Conservation (phyloP, 30 jellyfish, hydroid and myxozoan species). For the Cassiopea xamachana region DNA sequence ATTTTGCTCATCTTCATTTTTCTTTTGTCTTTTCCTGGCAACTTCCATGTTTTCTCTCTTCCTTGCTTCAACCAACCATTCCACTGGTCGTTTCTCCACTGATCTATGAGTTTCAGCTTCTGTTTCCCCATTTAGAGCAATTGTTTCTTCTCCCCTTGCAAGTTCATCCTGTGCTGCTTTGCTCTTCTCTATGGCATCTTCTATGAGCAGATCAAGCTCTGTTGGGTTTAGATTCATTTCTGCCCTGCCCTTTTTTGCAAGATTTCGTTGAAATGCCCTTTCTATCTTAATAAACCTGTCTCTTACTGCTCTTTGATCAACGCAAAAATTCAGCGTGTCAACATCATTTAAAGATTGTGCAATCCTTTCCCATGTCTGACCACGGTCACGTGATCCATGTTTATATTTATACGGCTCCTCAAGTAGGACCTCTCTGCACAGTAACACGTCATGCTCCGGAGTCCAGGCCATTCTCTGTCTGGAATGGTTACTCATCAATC, state of each 20-base stretch:
- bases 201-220: not conserved
- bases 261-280: not conserved
- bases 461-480: slow-evolving; percentile 22
- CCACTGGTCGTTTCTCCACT: slow-evolving; percentile 10
- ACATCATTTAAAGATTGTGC: not conserved
- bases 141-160: slow-evolving; percentile 11
- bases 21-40: not conserved
- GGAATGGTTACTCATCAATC: not conserved
- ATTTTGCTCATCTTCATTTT: not conserved
- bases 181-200: slow-evolving; percentile 1
- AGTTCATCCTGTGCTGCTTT: slow-evolving; percentile 10
- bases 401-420: slow-evolving; percentile 26
- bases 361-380: slow-evolving; percentile 18
- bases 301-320: slow-evolving; percentile 21
- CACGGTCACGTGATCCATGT: slow-evolving; percentile 30
- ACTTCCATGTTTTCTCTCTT: not conserved
- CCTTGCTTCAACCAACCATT: slow-evolving; percentile 11
- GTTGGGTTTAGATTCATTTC: not conserved
- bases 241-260: slow-evolving; percentile 13
- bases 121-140: not conserved
- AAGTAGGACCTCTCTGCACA: slow-evolving; percentile 16
- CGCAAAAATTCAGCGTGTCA: not conserved
- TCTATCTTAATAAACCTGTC: slow-evolving; percentile 22
- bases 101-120: slow-evolving; percentile 15
- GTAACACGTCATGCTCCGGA: slow-evolving; percentile 1